Percentiles rank a stretch among this genome's conserved stretches.
Conservation (phyloP, 2,113 vertebrate species). For the Caretta caretta region DNA sequence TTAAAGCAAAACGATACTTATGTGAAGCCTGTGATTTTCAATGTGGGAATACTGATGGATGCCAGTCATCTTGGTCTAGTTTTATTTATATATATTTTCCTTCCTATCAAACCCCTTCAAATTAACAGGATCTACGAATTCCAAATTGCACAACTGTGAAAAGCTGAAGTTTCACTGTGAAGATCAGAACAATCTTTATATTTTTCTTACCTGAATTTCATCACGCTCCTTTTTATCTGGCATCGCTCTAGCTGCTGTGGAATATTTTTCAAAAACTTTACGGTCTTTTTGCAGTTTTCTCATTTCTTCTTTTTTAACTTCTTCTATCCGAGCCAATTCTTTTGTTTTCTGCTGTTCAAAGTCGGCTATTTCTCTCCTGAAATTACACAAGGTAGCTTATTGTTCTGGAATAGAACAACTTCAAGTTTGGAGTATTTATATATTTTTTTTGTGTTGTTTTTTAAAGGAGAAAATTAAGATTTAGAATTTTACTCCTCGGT, state of each 20-base stretch:
- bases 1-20: not conserved
- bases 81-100: not conserved
- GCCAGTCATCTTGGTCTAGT: not conserved
- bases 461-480: not conserved
- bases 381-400: conserved; percentile 40
- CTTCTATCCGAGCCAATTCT: conserved; percentile 89
- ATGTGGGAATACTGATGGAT: not conserved
- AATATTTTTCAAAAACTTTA: conserved; percentile 93
- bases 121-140: not conserved
- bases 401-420: not conserved
- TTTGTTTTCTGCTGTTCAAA: conserved; percentile 88
- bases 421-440: not conserved
- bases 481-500: not conserved
- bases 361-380: conserved; percentile 88
- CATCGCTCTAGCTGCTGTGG: conserved; percentile 84
- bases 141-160: not conserved
- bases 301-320: conserved; percentile 91
- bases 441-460: not conserved
- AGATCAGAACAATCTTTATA: not conserved
- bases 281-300: conserved; percentile 92
- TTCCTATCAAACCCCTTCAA: not conserved
- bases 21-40: not conserved
- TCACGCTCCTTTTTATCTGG: conserved; percentile 96
- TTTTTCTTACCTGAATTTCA: conserved; percentile 91
- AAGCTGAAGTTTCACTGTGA: not conserved